Evolutionary conservation across 2,888 invertebrate species (phyloP).

Genomic region (Spisula solida): DNA sequence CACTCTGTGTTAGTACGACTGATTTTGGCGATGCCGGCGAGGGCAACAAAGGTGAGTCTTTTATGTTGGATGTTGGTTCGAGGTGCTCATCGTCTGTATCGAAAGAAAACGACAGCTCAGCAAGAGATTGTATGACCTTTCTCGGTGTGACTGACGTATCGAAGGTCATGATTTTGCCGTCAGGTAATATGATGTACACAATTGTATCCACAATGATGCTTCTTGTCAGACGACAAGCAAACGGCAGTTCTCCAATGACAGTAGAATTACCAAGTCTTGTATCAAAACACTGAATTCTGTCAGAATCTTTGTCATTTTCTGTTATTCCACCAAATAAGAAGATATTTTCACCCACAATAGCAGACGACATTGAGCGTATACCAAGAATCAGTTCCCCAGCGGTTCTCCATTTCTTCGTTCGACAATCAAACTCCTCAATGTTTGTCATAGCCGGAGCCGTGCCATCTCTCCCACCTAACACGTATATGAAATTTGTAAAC

Average conservation of each 20-base stretch:
- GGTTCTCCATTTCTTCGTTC: constrained; percentile 77
- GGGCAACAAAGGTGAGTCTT: constrained; percentile 38
- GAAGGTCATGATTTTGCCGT: constrained; percentile 79
- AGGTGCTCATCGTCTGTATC: constrained; percentile 67
- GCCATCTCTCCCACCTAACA: constrained; percentile 80
- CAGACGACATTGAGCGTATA: constrained; percentile 78
- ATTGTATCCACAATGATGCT: constrained; percentile 75
- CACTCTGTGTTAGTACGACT: constrained; percentile 29
- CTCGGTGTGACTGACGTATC: constrained; percentile 56
- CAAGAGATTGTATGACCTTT: constrained; percentile 57
- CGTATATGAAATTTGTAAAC: constrained; percentile 77
- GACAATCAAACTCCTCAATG: constrained; percentile 78
- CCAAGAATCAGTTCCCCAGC: constrained; percentile 79
- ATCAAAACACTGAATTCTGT: constrained; percentile 80
- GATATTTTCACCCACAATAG: constrained; percentile 78
- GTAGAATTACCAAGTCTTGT: constrained; percentile 75
- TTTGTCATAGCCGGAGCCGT: constrained; percentile 79
- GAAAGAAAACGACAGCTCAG: constrained; percentile 70
- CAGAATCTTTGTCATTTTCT: constrained; percentile 79
- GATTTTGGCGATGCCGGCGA: constrained; percentile 62
- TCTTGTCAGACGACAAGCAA: constrained; percentile 79
- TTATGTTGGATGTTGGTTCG: constrained; percentile 28
- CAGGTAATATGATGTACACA: constrained; percentile 78
- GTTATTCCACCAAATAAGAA: constrained; percentile 81
- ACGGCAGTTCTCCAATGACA: constrained; percentile 78